Percentiles rank a stretch among this genome's conserved stretches.
phyloP scores from a whole-genome alignment of 2,797 vertebrate species.

The Cyprinodon diabolis region DNA sequence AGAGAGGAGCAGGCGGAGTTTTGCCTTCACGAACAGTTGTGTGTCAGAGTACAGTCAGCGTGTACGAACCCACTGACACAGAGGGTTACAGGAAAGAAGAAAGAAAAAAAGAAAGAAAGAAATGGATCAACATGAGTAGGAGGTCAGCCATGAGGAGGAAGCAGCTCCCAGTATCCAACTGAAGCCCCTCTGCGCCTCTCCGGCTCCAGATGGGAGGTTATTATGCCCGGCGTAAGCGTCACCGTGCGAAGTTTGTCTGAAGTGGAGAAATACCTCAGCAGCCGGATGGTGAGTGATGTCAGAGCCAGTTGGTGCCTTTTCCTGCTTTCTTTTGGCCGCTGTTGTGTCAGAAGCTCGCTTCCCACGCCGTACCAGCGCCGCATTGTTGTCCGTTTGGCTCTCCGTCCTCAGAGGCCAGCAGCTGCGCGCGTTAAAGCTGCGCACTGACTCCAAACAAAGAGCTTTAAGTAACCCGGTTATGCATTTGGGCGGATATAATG shows the following conservation, averaged over 20 bases:
- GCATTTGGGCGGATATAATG: background rate
- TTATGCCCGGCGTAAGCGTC: conserved; percentile 74
- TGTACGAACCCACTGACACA: background rate
- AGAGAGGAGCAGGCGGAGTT: conserved; percentile 58
- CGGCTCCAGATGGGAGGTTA: conserved; percentile 47
- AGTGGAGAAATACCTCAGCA: conserved; percentile 74
- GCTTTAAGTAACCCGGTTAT: conserved; percentile 12
- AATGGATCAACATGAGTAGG: conserved; percentile 45
- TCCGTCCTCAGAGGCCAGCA: conserved; percentile 46
- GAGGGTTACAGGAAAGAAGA: background rate
- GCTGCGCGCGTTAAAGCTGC: conserved; percentile 41
- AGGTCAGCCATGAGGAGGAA: conserved; percentile 28
- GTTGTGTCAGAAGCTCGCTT: conserved; percentile 15
- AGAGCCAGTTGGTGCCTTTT: conserved; percentile 10
- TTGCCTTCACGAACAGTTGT: conserved; percentile 44
- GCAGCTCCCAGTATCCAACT: conserved; percentile 8
- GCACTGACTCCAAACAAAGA: conserved; percentile 36
- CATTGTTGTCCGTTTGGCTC: conserved; percentile 35
- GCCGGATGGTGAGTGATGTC: conserved; percentile 71
- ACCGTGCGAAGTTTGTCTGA: conserved; percentile 77
- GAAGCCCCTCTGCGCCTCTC: conserved; percentile 12
- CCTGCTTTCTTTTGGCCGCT: background rate
- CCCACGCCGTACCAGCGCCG: conserved; percentile 30
- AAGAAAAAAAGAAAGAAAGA: background rate
- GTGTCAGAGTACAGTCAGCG: conserved; percentile 21